Base-by-base conservation (phyloP, 2,888 invertebrate genomes). In the Heteropelma amictum region DNA sequence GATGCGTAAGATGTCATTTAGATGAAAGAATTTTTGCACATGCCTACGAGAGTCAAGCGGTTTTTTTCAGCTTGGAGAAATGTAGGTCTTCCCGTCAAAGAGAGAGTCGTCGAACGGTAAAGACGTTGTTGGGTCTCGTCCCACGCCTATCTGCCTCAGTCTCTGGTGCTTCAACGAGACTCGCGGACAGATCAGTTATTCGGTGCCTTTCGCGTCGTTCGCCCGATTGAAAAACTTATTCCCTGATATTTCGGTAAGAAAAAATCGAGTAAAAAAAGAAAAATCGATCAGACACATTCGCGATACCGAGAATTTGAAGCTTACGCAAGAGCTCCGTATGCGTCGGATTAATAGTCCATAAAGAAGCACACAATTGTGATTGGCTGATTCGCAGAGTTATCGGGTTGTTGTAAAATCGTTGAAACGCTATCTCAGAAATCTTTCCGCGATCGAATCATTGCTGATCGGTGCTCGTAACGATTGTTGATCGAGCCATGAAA, bases 121-220 rank as follows among this genome's bases (percentile, higher is more conserved):
- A 83, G 84, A 84, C 83, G 84, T 79, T 80, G 64, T 79, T 72
- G 42, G 60, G 58, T 49, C 33, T 74, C 84, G 78, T 74, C 86
- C 84, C 80, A 81, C 82, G 79, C 75, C 78, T 74, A 68, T 76
- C 58, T 67, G 38, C 51, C 49, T 42, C 17, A 28, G 54, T 63
- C 47, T 65, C 68, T 42, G 53, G 30, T 51, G 47, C 58, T 68
- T 67, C 53, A 58, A 63, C 72, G 47, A 28, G 61, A 51, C 49
- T 69, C 58, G 42, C 40, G 56, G 45, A 67, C 23, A 60, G 65
- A 73, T 56, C 79, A 79, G 79, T 79, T 65, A 58, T 71, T 60
- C 40, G 26, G 47, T 56, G 69, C 67, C 78, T 78, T 78, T 77
- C 76, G 70, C 64, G 64, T 61, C 26, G 79, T 61, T 30, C 47